A percentile compares a stretch with the other conserved stretches of the same genome.
Conservation (phyloP, 2,888 invertebrate species). For the Branchipolynoe longqiensis region DNA sequence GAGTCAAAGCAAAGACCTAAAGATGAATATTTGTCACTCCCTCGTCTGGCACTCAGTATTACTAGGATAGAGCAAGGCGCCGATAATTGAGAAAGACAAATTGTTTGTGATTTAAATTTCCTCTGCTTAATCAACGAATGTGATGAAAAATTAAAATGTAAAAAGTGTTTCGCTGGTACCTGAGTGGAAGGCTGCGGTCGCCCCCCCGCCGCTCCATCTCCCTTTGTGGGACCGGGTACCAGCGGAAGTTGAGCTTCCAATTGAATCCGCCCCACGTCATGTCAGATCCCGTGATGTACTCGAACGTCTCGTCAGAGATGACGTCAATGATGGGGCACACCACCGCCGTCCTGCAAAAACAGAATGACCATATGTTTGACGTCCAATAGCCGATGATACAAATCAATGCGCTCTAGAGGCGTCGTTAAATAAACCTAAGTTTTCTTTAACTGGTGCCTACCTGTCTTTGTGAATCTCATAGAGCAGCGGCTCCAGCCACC, state of each 20-base stretch:
- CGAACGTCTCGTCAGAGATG: conserved; percentile 98
- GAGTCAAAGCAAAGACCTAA: no score
- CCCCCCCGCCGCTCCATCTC: conserved; percentile 96
- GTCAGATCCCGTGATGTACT: conserved; percentile 98
- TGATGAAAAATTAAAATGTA: not conserved
- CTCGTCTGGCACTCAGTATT: no score
- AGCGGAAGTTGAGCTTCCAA: conserved; percentile 99
- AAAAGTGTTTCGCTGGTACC: conserved; percentile 79
- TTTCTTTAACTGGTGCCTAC: no score
- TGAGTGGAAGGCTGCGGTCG: conserved; percentile 94
- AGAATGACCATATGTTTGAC: no score
- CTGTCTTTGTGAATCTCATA: conserved; percentile 94
- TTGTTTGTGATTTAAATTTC: no score
- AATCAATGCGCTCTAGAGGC: no score
- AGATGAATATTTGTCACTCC: no score
- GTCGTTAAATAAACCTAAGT: no score
- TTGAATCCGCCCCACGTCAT: conserved; percentile 99
- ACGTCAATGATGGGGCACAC: conserved; percentile 99
- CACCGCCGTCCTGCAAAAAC: conserved; percentile 87
- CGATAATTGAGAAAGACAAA: no score
- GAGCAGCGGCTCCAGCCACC: conserved; percentile 98
- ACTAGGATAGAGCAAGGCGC: no score
- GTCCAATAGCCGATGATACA: no score
- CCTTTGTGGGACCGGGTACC: conserved; percentile 98
- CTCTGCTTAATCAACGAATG: no score